A percentile compares a stretch with the other conserved stretches of the same genome.
These are phyloP conservation scores for Schlechtendalia chinensis DNA, from an alignment of 1,140 invertebrate species.

Conservation along the genomic window DNA sequence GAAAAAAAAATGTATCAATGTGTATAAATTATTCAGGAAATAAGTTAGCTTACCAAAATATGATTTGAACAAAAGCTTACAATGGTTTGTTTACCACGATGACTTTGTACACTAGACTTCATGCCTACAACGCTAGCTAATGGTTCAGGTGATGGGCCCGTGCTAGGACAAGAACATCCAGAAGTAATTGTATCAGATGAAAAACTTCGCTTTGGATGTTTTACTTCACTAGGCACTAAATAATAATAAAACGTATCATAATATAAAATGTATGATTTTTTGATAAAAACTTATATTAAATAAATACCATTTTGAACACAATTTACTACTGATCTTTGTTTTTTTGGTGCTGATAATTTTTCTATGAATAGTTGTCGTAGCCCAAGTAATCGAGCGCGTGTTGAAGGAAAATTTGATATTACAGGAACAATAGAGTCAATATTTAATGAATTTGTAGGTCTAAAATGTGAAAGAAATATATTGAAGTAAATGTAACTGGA, in stretches of 20 bases:
- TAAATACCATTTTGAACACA: constrained; percentile 37
- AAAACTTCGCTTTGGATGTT: constrained; percentile 37
- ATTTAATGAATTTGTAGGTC: constrained; percentile 54
- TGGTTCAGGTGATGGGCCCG: constrained; percentile 16
- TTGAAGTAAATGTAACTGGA: constrained; percentile 1
- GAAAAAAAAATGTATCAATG: too few species aligned
- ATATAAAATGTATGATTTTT: not conserved
- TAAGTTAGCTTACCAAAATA: constrained; percentile 31
- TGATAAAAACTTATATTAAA: not conserved
- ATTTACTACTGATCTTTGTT: constrained; percentile 34
- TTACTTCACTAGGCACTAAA: constrained; percentile 31
- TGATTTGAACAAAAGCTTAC: constrained; percentile 24
- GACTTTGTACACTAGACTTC: constrained; percentile 12
- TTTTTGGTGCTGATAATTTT: constrained; percentile 46
- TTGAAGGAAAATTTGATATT: constrained; percentile 44
- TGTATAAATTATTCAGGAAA: too few species aligned
- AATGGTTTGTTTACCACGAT: constrained; percentile 12
- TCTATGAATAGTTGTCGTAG: constrained; percentile 37
- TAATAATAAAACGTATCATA: not conserved
- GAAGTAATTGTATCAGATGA: constrained; percentile 34
- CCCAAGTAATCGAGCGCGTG: constrained; percentile 32
- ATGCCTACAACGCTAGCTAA: not conserved
- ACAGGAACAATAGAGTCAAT: constrained; percentile 42
- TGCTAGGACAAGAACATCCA: constrained; percentile 36
- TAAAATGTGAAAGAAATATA: constrained; percentile 59